Evolutionary conservation across 1,140 invertebrate species (phyloP).

Genomic region (Apis florea): DNA sequence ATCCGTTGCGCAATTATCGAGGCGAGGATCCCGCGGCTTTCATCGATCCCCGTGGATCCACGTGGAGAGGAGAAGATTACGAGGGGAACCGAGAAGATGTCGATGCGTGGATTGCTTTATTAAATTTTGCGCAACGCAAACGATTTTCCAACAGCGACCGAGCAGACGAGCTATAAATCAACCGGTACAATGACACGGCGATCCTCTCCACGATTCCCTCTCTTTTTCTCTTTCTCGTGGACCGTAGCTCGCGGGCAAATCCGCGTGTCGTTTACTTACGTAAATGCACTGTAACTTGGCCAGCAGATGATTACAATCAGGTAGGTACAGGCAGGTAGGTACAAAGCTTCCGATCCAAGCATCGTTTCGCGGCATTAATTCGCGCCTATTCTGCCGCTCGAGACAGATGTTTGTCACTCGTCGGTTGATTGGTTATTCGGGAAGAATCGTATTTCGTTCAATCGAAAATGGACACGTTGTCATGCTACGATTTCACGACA

Average conservation of each 20-base stretch:
- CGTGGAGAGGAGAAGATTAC: conserved; percentile 59
- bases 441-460: no score
- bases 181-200: conserved; percentile 62
- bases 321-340: neutral
- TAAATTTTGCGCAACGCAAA: conserved; percentile 71
- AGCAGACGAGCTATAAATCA: conserved; percentile 64
- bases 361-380: conserved; percentile 39
- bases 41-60: conserved; percentile 41
- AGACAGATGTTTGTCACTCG: neutral
- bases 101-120: conserved; percentile 71
- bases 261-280: conserved; percentile 60
- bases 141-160: conserved; percentile 60
- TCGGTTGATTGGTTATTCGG: no score
- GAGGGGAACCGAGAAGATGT: conserved; percentile 60
- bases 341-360: conserved; percentile 28
- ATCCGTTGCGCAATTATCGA: conserved; percentile 53
- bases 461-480: no score
- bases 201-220: conserved; percentile 34
- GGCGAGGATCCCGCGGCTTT: conserved; percentile 36
- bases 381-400: no score
- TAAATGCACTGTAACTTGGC: conserved; percentile 58
- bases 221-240: neutral
- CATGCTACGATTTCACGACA: no score
- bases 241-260: conserved; percentile 41
- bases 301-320: conserved; percentile 40